Percentiles rank a stretch among this genome's conserved stretches.
Evolutionary conservation across 2,113 vertebrate genomes (phyloP).

Genomic region (Ginglymostoma cirratum): DNA sequence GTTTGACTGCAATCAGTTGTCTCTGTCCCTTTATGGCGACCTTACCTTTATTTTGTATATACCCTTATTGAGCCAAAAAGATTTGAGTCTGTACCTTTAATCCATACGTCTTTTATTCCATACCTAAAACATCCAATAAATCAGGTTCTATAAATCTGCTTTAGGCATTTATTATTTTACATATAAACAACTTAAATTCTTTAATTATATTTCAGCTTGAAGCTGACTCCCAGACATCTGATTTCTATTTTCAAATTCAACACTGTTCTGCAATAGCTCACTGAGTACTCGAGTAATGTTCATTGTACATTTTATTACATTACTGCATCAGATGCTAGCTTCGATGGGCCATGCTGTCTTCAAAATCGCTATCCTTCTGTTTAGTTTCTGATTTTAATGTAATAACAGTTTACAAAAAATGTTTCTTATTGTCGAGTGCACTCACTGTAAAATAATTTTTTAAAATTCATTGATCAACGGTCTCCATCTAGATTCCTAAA

Average conservation of each 20-base stretch:
- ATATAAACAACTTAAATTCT: neutral
- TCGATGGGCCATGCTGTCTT: too few relatives aligned
- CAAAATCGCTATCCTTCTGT: too few relatives aligned
- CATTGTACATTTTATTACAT: neutral
- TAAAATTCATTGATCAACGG: neutral
- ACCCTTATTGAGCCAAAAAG: neutral
- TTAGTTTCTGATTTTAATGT: neutral
- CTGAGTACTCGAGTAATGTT: neutral
- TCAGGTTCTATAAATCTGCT: neutral
- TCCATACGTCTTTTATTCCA: neutral
- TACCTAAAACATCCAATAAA: neutral
- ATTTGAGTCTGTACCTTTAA: neutral
- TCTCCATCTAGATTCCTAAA: neutral
- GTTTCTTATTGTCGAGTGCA: neutral
- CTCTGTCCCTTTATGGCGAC: too few relatives aligned
- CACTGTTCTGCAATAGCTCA: neutral
- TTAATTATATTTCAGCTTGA: neutral
- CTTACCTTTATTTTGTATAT: too few relatives aligned
- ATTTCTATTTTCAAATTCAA: neutral
- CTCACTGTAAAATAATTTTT: neutral
- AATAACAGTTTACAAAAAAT: neutral
- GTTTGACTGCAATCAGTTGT: too few relatives aligned
- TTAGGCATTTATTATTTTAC: neutral
- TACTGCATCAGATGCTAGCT: too few relatives aligned
- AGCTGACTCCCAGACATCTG: neutral